phyloP scores from a whole-genome alignment of 37 sponge, comb jelly and placozoan genomes.

The Hormiphora californensis region DNA sequence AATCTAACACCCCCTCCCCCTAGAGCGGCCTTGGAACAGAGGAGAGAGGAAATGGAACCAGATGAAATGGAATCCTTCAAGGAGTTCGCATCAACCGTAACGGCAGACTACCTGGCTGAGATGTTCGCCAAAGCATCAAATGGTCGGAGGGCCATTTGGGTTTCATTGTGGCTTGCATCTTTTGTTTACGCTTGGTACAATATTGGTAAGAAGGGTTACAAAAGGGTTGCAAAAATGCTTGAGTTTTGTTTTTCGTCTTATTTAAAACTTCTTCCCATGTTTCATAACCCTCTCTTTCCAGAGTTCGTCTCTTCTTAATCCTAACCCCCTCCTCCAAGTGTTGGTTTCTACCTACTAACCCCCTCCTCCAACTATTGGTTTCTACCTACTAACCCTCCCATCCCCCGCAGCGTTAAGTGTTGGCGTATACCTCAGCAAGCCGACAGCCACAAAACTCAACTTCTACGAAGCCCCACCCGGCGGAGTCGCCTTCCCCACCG shows the following conservation, averaged over 20 bases:
- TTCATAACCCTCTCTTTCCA: not conserved
- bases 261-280: not conserved
- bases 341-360: no score
- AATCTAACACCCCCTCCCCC: no score
- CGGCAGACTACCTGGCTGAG: conserved; percentile 35
- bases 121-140: conserved; percentile 46
- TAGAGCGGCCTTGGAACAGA: conserved; percentile 43
- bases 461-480: conserved; percentile 36
- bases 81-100: conserved; percentile 51
- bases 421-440: conserved; percentile 6
- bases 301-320: not conserved
- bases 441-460: conserved; percentile 41
- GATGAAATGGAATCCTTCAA: conserved; percentile 53
- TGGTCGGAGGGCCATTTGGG: conserved; percentile 17
- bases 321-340: not conserved
- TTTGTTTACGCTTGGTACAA: conserved; percentile 52
- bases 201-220: not conserved
- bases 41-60: conserved; percentile 33
- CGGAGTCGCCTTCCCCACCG: conserved; percentile 47
- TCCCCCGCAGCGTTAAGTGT: not conserved
- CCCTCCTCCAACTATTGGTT: no score
- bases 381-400: not conserved
- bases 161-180: conserved; percentile 22
- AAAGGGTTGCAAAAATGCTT: no score
- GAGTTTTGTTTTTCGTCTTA: no score